phyloP scores from a whole-genome alignment of 2,797 vertebrate genomes.

The Dromococcyx pavoninus region DNA sequence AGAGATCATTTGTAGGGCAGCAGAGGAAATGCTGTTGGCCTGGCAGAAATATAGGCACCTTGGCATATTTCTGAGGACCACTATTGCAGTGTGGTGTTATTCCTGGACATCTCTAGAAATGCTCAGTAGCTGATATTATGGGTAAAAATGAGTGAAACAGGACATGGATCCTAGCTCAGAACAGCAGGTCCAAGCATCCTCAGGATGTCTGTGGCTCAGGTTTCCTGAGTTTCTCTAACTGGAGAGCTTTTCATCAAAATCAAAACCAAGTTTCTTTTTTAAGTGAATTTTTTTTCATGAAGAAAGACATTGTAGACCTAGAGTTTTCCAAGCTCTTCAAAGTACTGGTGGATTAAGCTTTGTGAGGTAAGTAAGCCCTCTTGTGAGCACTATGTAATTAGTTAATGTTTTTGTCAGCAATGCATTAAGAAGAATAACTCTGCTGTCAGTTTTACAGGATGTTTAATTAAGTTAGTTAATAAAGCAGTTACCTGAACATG shows the following conservation, averaged over 20 bases:
- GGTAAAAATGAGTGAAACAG: neutral
- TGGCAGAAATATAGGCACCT: neutral
- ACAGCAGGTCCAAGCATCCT: neutral
- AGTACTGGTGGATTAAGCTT: conserved; percentile 32
- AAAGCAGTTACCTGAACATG: conserved; percentile 76
- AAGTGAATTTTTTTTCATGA: neutral
- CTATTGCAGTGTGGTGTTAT: neutral
- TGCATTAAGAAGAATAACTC: conserved; percentile 68
- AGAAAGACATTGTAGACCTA: neutral
- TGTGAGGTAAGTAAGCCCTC: conserved; percentile 16
- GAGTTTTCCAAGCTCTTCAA: conserved; percentile 39
- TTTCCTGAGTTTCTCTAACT: neutral
- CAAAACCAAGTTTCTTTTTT: neutral
- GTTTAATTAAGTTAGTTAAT: conserved; percentile 77
- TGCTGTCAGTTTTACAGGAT: conserved; percentile 69
- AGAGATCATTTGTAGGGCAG: neutral
- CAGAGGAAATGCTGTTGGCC: neutral
- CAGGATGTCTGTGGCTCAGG: neutral
- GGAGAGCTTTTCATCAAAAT: neutral
- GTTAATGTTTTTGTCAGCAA: conserved; percentile 71
- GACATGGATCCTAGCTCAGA: neutral
- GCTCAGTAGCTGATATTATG: neutral
- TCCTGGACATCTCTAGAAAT: neutral
- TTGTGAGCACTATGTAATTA: conserved; percentile 65
- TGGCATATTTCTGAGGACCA: neutral